A percentile compares a stretch with the other conserved stretches of the same genome.
These are phyloP conservation scores for Galeopsomyia nigrocyanea DNA, from an alignment of 2,888 invertebrate species.

Conservation along the genomic window DNA sequence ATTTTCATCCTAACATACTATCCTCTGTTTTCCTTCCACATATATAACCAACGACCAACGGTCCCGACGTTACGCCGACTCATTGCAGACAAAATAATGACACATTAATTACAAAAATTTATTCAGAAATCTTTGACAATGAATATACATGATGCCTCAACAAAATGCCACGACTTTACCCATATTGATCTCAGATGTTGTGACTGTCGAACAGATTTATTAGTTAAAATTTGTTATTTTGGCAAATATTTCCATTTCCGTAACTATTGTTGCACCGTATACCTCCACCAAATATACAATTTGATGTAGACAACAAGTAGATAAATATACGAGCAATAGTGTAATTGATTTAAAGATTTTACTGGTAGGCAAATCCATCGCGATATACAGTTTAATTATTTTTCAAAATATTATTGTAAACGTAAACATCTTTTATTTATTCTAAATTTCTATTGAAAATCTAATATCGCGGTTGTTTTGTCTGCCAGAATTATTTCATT, in stretches of 20 bases:
- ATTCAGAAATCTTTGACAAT: conserved; percentile 54
- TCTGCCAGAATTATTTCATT: conserved; percentile 40
- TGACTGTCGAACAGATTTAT: conserved; percentile 1
- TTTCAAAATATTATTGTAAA: conserved; percentile 5
- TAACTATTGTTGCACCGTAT: conserved; percentile 2
- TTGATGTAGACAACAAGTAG: conserved; percentile 43
- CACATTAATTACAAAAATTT: conserved; percentile 45
- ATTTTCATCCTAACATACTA: conserved; percentile 19
- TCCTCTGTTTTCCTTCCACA: conserved; percentile 14
- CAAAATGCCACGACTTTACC: conserved; percentile 28
- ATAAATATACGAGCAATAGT: conserved; percentile 13
- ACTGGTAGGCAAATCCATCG: conserved; percentile 47
- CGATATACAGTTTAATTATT: conserved; percentile 5
- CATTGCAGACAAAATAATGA: conserved; percentile 44
- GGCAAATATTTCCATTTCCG: background rate
- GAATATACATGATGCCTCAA: conserved; percentile 35
- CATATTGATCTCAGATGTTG: background rate
- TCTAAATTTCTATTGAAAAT: background rate
- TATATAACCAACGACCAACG: conserved; percentile 44
- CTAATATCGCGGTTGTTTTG: conserved; percentile 42
- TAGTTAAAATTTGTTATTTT: conserved; percentile 9
- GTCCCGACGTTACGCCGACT: conserved; percentile 48
- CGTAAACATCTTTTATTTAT: background rate
- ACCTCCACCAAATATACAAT: conserved; percentile 17
- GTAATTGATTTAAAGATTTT: conserved; percentile 31